Percentiles rank a stretch among this genome's conserved stretches.
Conservation (phyloP, 2,113 vertebrate species). For the Hemiscyllium ocellatum region DNA sequence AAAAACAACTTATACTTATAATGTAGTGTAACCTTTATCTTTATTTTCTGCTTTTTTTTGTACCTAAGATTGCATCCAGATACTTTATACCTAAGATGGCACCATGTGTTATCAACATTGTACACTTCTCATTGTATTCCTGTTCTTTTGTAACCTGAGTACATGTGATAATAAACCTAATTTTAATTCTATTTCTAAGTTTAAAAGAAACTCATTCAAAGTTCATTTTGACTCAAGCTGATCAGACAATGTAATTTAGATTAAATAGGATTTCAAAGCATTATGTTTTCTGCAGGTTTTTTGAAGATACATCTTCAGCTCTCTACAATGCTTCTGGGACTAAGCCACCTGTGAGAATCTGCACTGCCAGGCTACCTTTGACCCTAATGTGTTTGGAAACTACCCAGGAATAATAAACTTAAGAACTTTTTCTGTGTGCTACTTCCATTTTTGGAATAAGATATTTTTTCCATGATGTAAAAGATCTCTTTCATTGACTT, state of each 20-base stretch:
- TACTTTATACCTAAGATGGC: too few species aligned
- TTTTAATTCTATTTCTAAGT: neutral
- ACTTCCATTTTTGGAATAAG: slow-evolving; percentile 18
- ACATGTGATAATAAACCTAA: too few species aligned
- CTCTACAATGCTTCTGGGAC: neutral
- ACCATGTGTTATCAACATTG: too few species aligned
- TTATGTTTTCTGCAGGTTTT: neutral
- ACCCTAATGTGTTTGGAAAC: neutral
- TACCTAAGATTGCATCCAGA: too few species aligned
- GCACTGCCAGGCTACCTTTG: neutral
- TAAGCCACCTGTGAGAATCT: neutral
- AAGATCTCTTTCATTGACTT: neutral
- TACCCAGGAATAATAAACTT: neutral
- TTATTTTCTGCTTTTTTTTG: too few species aligned
- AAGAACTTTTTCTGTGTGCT: neutral
- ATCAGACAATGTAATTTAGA: neutral
- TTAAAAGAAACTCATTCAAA: neutral
- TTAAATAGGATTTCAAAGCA: neutral
- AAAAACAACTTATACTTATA: too few species aligned
- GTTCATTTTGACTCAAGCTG: neutral
- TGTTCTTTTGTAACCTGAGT: too few species aligned
- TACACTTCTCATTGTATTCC: too few species aligned
- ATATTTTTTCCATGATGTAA: neutral
- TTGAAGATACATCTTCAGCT: neutral
- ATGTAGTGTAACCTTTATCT: too few species aligned